phyloP scores from a whole-genome alignment of 2,113 vertebrate genomes.

The Heterochromis multidens region DNA sequence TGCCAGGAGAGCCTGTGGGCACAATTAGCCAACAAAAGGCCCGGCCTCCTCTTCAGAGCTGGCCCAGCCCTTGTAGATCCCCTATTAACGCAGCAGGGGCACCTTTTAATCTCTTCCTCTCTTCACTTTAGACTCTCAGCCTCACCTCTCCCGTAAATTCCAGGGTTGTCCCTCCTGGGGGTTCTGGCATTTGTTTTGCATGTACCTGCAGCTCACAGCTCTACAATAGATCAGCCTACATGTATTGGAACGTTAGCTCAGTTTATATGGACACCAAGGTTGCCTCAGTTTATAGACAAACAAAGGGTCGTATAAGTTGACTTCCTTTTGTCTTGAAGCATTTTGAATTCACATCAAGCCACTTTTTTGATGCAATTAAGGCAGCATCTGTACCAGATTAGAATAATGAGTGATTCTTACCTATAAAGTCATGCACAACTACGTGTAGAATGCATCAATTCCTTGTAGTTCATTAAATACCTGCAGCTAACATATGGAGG shows the following conservation, averaged over 20 bases:
- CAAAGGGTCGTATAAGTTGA: slow-evolving; percentile 17
- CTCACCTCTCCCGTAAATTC: slow-evolving; percentile 49
- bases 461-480: not conserved
- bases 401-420: slow-evolving; percentile 1
- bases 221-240: not conserved
- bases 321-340: slow-evolving; percentile 26
- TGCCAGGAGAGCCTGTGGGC: slow-evolving; percentile 51
- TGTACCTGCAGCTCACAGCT: slow-evolving; percentile 30
- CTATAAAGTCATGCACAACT: not conserved
- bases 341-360: slow-evolving; percentile 24
- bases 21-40: slow-evolving; percentile 58
- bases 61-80: slow-evolving; percentile 28
- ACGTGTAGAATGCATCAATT: not conserved
- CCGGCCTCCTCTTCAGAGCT: not conserved
- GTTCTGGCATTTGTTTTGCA: slow-evolving; percentile 35
- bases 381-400: not conserved
- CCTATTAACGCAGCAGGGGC: slow-evolving; percentile 45
- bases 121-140: slow-evolving; percentile 32
- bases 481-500: not conserved
- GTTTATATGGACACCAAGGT: not conserved
- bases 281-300: not conserved
- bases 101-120: slow-evolving; percentile 41
- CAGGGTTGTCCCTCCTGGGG: slow-evolving; percentile 28
- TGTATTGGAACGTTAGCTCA: not conserved
- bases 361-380: not conserved